Conservation (phyloP, 2,888 invertebrate genomes). For the Drosophila barbarae region DNA sequence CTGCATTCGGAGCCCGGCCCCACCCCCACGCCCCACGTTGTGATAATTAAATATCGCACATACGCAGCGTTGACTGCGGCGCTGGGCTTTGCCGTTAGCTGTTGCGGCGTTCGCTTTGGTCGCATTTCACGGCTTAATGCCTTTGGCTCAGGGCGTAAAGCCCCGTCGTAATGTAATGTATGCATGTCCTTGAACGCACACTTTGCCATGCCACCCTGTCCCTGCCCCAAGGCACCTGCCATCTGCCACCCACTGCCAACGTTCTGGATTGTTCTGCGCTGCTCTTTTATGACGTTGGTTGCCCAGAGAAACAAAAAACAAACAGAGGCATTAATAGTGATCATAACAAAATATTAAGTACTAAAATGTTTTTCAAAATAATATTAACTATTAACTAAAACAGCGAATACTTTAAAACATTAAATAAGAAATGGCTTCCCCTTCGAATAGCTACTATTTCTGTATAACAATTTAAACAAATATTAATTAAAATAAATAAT, state of each 20-base stretch:
- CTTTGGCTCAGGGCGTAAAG: slow-evolving; percentile 27
- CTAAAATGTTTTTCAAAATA: background rate
- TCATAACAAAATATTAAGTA: background rate
- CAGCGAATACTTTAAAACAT: no score
- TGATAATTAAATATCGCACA: slow-evolving; percentile 50
- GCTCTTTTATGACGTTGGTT: slow-evolving; percentile 21
- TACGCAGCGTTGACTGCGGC: slow-evolving; percentile 42
- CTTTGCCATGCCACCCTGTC: background rate
- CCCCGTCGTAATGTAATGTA: slow-evolving; percentile 26
- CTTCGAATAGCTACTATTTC: background rate
- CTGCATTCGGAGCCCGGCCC: slow-evolving; percentile 33
- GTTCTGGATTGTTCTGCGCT: slow-evolving; percentile 17
- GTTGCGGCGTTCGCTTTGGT: slow-evolving; percentile 10
- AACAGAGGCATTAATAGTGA: background rate
- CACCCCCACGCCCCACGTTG: slow-evolving; percentile 3
- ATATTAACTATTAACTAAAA: background rate
- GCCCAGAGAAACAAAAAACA: slow-evolving; percentile 1
- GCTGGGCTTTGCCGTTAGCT: slow-evolving; percentile 12
- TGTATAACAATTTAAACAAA: no score
- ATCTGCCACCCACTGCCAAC: slow-evolving; percentile 1
- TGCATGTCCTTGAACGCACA: slow-evolving; percentile 56
- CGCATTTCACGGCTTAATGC: slow-evolving; percentile 54
- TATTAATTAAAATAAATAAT: no score
- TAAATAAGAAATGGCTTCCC: no score
- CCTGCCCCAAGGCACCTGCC: background rate